These are phyloP conservation scores for Edolisoma coerulescens DNA, from an alignment of 2,113 vertebrate genomes.

Conservation along the genomic window DNA sequence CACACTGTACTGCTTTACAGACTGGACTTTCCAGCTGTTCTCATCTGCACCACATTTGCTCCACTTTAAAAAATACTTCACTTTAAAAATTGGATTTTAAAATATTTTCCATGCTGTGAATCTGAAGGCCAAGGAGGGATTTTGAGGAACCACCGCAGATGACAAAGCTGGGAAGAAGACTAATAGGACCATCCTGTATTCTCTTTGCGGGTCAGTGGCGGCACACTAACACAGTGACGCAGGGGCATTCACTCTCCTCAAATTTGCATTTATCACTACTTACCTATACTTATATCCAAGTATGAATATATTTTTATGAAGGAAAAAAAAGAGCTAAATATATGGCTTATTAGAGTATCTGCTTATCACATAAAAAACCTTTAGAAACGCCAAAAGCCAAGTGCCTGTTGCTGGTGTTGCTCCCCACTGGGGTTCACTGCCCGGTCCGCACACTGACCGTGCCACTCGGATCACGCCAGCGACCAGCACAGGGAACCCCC, in stretches of 20 bases:
- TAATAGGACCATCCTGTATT: background rate
- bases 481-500: fast-evolving
- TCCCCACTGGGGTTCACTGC: fast-evolving
- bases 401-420: background rate
- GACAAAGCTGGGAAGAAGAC: background rate
- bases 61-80: background rate
- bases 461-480: fast-evolving
- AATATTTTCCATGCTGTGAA: background rate
- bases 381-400: fast-evolving
- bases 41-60: too few species aligned
- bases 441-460: background rate
- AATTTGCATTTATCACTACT: background rate
- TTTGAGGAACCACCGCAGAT: background rate
- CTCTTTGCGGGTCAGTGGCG: too few species aligned
- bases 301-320: fast-evolving
- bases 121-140: background rate
- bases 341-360: background rate
- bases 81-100: background rate
- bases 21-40: background rate
- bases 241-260: background rate
- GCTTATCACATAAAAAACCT: background rate
- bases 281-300: background rate
- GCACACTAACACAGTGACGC: fast-evolving
- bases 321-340: background rate
- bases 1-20: background rate